phyloP scores from a whole-genome alignment of 2,888 invertebrate genomes.

The Artemia sp. region DNA sequence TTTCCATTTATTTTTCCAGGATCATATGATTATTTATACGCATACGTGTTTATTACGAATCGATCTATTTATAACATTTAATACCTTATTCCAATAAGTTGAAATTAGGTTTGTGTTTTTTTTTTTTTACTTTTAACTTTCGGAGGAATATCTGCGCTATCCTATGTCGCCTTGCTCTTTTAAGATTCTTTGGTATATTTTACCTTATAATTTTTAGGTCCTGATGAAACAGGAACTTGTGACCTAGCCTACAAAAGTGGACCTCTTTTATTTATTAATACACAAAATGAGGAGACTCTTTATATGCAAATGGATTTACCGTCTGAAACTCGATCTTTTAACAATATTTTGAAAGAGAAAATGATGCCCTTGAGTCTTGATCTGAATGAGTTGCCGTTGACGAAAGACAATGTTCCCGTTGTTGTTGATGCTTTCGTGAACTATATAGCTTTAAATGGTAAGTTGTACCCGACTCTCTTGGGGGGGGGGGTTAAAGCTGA shows the following conservation, averaged over 20 bases:
- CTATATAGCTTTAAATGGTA: constrained; percentile 74
- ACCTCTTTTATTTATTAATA: not conserved
- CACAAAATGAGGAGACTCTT: constrained; percentile 38
- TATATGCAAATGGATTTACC: constrained; percentile 54
- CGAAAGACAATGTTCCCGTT: constrained; percentile 69
- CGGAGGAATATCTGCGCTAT: too few relatives aligned
- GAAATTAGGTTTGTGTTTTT: too few relatives aligned
- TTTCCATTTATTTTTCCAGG: too few relatives aligned
- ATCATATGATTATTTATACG: too few relatives aligned
- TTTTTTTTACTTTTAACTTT: too few relatives aligned
- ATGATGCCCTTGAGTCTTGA: constrained; percentile 61
- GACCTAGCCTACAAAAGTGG: not conserved
- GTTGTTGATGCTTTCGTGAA: constrained; percentile 85
- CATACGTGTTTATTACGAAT: too few relatives aligned
- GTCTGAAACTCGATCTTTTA: constrained; percentile 57
- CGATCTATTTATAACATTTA: too few relatives aligned
- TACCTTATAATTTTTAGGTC: too few relatives aligned
- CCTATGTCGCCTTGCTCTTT: too few relatives aligned
- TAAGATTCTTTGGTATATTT: too few relatives aligned
- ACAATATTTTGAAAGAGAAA: constrained; percentile 52
- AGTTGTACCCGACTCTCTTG: constrained; percentile 25
- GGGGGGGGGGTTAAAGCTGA: constrained; percentile 14
- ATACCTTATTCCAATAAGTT: too few relatives aligned
- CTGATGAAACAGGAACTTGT: not conserved
- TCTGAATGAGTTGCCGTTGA: constrained; percentile 72